A percentile compares a stretch with the other conserved stretches of the same genome.
phyloP scores from a whole-genome alignment of 1,140 invertebrate species.

The Luehdorfia chinensis region DNA sequence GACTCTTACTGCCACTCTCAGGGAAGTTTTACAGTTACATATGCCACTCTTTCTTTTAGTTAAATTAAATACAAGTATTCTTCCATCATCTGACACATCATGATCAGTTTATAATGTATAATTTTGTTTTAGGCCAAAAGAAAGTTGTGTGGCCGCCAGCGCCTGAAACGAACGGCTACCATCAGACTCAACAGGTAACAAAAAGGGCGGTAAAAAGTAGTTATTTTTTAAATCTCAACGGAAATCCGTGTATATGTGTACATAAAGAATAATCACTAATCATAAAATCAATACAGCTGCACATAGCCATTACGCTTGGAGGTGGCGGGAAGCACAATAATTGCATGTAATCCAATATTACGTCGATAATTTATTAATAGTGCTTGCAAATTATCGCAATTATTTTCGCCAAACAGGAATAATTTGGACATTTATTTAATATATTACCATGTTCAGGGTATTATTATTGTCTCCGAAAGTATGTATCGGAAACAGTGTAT shows the following conservation, averaged over 20 bases:
- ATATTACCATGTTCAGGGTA: too few relatives aligned
- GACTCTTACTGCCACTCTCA: too few relatives aligned
- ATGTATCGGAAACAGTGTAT: too few relatives aligned
- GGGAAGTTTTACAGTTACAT: too few relatives aligned
- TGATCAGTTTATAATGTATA: neutral
- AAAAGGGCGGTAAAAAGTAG: too few relatives aligned
- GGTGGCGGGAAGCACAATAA: constrained; percentile 33
- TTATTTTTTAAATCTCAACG: neutral
- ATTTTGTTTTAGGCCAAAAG: constrained; percentile 82
- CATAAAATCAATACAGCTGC: constrained; percentile 29
- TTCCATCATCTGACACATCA: too few relatives aligned
- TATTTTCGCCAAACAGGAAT: constrained; percentile 2
- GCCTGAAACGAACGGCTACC: constrained; percentile 81
- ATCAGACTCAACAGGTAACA: constrained; percentile 70
- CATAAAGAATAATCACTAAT: constrained; percentile 6
- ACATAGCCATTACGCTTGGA: constrained; percentile 44
- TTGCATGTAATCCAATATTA: constrained; percentile 35
- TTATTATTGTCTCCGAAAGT: too few relatives aligned
- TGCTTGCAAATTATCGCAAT: constrained; percentile 8
- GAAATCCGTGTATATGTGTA: constrained; percentile 6
- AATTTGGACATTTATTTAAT: constrained; percentile 12
- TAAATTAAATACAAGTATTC: too few relatives aligned
- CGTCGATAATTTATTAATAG: constrained; percentile 7
- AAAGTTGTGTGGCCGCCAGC: constrained; percentile 90
- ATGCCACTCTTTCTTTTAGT: too few relatives aligned